Percentiles rank a stretch among this genome's conserved stretches.
phyloP scores from a whole-genome alignment of 2,888 invertebrate genomes.

The Stenchaetothrips biformis region DNA sequence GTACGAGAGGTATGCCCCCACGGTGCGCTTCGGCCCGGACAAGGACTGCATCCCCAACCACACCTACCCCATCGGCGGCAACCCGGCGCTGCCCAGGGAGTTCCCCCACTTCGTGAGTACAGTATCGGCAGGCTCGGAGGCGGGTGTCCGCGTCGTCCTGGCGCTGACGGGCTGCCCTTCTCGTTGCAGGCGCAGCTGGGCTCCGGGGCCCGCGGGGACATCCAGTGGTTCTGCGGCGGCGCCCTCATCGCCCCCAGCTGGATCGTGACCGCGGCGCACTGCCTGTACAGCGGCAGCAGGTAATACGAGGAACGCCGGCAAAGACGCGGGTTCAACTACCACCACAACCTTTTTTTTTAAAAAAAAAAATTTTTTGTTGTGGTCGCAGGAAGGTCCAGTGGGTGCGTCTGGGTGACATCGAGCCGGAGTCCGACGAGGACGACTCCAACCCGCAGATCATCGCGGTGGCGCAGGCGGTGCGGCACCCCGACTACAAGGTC shows the following conservation, averaged over 20 bases:
- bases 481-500: conserved; percentile 31
- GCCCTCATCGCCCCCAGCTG: conserved; percentile 45
- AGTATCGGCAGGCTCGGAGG: neutral
- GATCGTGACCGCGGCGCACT: conserved; percentile 51
- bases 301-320: conserved; percentile 8
- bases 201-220: conserved; percentile 26
- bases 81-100: conserved; percentile 27
- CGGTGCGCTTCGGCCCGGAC: conserved; percentile 16
- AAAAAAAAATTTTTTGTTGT: neutral
- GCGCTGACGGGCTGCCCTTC: neutral
- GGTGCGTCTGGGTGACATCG: conserved; percentile 33
- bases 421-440: conserved; percentile 28
- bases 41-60: conserved; percentile 14
- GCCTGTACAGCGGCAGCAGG: conserved; percentile 36
- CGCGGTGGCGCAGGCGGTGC: conserved; percentile 26
- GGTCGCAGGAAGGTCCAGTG: conserved; percentile 32
- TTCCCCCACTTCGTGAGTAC: conserved; percentile 30
- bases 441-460: conserved; percentile 30
- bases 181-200: conserved; percentile 35
- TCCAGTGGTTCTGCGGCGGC: conserved; percentile 45
- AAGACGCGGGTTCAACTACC: neutral
- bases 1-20: conserved; percentile 15
- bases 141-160: neutral
- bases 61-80: conserved; percentile 34
- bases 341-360: neutral